Conservation (phyloP, 92 coral and sea anemone genomes). For the Parazoanthus darwini region DNA sequence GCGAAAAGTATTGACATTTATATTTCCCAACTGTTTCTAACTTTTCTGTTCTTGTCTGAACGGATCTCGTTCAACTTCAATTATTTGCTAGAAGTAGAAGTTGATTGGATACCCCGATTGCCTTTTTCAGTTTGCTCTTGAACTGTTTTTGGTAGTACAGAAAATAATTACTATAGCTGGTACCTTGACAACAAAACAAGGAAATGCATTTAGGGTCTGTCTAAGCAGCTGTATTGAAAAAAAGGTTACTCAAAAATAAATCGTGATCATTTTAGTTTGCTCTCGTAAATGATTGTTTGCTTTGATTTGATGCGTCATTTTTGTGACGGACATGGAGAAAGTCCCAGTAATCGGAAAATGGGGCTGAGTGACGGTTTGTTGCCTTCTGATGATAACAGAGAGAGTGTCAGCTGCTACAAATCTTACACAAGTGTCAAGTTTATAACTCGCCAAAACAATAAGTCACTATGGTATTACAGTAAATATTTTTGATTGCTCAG, state of each 20-base stretch:
- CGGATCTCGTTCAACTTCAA: not conserved
- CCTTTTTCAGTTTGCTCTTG: not conserved
- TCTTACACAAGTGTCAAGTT: not conserved
- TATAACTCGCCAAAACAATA: not conserved
- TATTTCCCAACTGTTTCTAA: not conserved
- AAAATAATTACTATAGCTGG: not conserved
- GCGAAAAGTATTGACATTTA: not conserved
- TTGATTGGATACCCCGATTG: not conserved
- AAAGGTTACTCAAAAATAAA: not conserved
- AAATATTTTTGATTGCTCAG: not conserved
- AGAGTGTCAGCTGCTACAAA: not conserved
- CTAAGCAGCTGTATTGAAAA: not conserved
- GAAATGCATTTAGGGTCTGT: not conserved
- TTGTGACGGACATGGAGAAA: not conserved
- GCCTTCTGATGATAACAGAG: not conserved
- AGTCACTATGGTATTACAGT: not conserved
- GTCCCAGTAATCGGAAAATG: not conserved
- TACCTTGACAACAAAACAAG: slow-evolving; percentile 29
- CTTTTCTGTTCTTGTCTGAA: not conserved
- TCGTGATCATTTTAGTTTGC: not conserved
- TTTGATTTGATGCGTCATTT: slow-evolving; percentile 2
- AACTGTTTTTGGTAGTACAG: not conserved
- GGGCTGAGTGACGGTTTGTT: too few species aligned
- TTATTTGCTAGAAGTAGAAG: not conserved
- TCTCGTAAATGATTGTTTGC: not conserved